Percentiles rank a stretch among this genome's conserved stretches.
phyloP scores from a whole-genome alignment of 2,797 vertebrate species.

The Lithobates pipiens region DNA sequence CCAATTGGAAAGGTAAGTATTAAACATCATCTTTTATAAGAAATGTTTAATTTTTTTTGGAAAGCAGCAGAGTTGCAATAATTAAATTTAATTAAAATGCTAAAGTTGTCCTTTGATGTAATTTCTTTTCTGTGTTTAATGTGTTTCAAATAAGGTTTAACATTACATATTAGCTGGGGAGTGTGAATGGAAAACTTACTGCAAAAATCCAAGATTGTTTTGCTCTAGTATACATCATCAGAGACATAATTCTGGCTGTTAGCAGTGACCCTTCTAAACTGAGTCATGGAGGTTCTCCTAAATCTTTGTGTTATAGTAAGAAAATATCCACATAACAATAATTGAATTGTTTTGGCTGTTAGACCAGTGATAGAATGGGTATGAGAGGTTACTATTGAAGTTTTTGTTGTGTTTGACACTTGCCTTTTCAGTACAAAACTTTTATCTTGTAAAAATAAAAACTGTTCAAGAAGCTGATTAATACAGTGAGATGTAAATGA shows the following conservation, averaged over 20 bases:
- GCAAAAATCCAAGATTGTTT: neutral
- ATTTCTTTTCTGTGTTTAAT: neutral
- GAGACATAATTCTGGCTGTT: neutral
- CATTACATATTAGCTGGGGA: neutral
- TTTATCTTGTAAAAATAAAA: neutral
- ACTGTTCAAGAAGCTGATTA: neutral
- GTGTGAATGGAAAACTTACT: neutral
- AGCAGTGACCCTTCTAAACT: neutral
- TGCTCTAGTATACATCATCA: neutral
- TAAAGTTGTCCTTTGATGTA: neutral
- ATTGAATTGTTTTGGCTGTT: neutral
- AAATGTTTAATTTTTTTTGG: too few species aligned
- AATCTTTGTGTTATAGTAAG: slow-evolving; percentile 5
- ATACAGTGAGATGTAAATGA: too few species aligned
- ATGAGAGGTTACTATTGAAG: slow-evolving; percentile 5
- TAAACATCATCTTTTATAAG: too few species aligned
- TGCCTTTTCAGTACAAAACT: neutral
- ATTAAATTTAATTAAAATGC: too few species aligned
- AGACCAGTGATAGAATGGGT: neutral
- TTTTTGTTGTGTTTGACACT: slow-evolving; percentile 4
- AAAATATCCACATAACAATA: slow-evolving; percentile 8
- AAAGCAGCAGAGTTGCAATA: too few species aligned
- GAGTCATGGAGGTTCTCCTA: neutral
- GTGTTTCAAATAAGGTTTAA: neutral
- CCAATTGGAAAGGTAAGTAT: too few species aligned